Conservation (phyloP, 2,113 vertebrate genomes). For the Callipepla californica region DNA sequence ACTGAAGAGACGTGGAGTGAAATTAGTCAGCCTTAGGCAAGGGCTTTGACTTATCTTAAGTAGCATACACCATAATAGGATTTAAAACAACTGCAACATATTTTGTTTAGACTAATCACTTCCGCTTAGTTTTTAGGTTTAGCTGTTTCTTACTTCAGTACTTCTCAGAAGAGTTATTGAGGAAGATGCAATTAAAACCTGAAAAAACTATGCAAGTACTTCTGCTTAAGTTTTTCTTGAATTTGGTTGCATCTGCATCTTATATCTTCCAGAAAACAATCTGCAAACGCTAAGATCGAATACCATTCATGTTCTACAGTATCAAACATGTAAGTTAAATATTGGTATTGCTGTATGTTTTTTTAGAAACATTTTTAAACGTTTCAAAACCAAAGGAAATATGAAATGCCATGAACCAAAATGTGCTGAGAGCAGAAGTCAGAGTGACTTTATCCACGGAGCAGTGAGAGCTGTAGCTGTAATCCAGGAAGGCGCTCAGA, state of each 20-base stretch:
- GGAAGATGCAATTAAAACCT: not conserved
- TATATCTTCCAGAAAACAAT: not conserved
- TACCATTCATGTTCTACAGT: not conserved
- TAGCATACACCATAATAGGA: not conserved
- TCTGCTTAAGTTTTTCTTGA: not conserved
- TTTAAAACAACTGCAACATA: not conserved
- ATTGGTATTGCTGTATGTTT: not conserved
- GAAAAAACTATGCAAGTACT: not conserved
- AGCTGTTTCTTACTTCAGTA: not conserved
- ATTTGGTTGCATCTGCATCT: not conserved
- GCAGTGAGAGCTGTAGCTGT: not conserved
- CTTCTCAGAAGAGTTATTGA: not conserved
- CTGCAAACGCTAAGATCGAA: not conserved
- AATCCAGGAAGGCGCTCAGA: not conserved
- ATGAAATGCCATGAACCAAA: not conserved
- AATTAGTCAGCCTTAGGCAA: not conserved
- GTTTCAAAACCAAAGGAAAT: constrained; percentile 9
- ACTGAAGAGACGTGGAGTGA: not conserved
- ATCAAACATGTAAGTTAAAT: not conserved
- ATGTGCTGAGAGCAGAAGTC: fast-evolving
- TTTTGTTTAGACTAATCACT: not conserved
- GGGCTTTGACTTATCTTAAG: not conserved
- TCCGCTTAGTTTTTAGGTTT: not conserved
- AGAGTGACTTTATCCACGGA: not conserved
- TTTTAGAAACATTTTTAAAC: not conserved